Base-by-base conservation (phyloP, 2,888 invertebrate genomes). In the Tinea pellionella region DNA sequence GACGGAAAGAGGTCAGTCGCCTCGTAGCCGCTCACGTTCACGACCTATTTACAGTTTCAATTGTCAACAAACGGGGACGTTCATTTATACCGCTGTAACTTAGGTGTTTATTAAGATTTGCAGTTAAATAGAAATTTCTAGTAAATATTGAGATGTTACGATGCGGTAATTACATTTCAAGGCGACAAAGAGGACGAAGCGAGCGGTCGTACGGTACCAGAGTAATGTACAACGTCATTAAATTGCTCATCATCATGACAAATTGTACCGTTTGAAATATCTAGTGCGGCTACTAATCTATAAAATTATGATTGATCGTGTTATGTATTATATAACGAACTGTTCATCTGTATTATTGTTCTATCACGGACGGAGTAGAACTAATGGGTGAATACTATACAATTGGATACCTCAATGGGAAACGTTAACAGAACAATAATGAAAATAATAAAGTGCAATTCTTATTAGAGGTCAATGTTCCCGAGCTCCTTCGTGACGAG, bases 11-110 rank as follows among this genome's bases (percentile, higher is more conserved):
- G 83, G 80, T 85, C 80, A 82, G 69, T 82, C 73, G 74, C 82
- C 68, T 69, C 73, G 72, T 77, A 77, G 80, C 80, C 71, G 66
- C 69, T 69, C 68, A 70, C 71, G 70, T 77, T 80, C 81, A 82
- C 81, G 84, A 84, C 80, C 82, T 77, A 82, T 82, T 80, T 80
- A 80, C 79, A 70, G 77, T 75, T 74, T 70, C 77, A 69, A 80
- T 78, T 77, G 75, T 77, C 72, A 71, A 68, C 71, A 67, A 68
- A 65, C 68, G 24, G 19, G 55, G 12, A 29, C 55, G 16, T n/a
- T 11, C 13, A 24, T n/a, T n/a, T n/a, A n/a, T 6, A 53, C 19
- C 3, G 16, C 4, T 16, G n/a, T 19, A 12, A n/a, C 55, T 11
- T 53, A 53, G 16, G 19, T 37, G 37, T n/a, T 9, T 6, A 6